A percentile compares a stretch with the other conserved stretches of the same genome.
phyloP scores from a whole-genome alignment of 2,888 invertebrate genomes.

The Chloroclystis v-ata region DNA sequence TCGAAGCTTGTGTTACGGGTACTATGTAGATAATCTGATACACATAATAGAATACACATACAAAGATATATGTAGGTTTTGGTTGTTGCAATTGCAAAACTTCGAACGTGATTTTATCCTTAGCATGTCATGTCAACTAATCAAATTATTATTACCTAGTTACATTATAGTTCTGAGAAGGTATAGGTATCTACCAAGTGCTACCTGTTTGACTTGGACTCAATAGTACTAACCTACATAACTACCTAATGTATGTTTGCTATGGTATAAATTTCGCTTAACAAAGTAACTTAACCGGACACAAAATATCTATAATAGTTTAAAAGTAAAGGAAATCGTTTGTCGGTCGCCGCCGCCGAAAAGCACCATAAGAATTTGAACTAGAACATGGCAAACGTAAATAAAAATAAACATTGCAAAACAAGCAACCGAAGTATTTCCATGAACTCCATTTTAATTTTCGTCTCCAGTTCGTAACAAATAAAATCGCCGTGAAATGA shows the following conservation, averaged over 20 bases:
- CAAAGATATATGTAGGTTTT: too few species aligned
- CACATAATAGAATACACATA: too few species aligned
- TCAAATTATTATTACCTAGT: constrained; percentile 4
- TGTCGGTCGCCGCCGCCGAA: too few species aligned
- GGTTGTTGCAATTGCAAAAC: constrained; percentile 10
- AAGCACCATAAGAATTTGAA: too few species aligned
- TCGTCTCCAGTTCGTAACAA: constrained; percentile 34
- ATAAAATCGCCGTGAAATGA: constrained; percentile 35
- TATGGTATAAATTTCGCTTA: neutral
- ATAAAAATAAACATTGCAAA: constrained; percentile 1
- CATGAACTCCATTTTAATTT: constrained; percentile 29
- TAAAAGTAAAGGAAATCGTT: too few species aligned
- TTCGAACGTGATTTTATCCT: constrained; percentile 1
- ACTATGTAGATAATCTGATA: too few species aligned
- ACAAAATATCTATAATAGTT: too few species aligned
- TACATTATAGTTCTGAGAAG: too few species aligned
- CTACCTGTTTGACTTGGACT: constrained; percentile 19
- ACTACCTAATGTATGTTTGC: too few species aligned
- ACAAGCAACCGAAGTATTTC: constrained; percentile 10
- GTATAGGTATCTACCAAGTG: neutral
- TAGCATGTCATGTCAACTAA: constrained; percentile 11
- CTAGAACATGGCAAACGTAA: neutral
- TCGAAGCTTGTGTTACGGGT: too few species aligned
- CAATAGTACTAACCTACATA: too few species aligned
- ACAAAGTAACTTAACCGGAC: too few species aligned